phyloP scores from a whole-genome alignment of 2,888 invertebrate species.

The Scelioninae gen. 1 region DNA sequence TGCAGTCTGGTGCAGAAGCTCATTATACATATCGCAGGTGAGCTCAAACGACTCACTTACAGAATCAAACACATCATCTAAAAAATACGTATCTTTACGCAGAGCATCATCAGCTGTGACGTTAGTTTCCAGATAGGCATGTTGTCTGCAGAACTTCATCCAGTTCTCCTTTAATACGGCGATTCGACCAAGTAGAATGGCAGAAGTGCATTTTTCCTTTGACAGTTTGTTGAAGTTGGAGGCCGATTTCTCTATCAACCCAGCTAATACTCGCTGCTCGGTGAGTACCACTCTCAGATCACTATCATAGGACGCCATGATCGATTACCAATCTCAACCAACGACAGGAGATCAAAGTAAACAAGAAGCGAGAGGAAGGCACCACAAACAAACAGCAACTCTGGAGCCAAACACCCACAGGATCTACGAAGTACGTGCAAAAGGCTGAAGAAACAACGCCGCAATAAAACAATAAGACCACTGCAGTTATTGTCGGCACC shows the following conservation, averaged over 20 bases:
- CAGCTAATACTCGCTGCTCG: background rate
- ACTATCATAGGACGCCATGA: too few relatives aligned
- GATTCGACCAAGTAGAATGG: background rate
- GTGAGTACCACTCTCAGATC: too few relatives aligned
- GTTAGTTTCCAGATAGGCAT: background rate
- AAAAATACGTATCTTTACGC: background rate
- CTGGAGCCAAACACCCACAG: too few relatives aligned
- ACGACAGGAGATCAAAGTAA: too few relatives aligned
- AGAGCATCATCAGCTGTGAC: background rate
- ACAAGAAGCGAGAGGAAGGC: too few relatives aligned
- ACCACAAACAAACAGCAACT: too few relatives aligned
- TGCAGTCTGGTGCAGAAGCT: conserved; percentile 1
- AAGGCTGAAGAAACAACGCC: too few relatives aligned
- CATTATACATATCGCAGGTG: conserved; percentile 20
- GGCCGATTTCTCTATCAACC: background rate
- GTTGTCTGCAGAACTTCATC: background rate
- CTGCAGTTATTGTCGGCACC: too few relatives aligned
- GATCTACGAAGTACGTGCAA: too few relatives aligned
- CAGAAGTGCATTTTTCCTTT: conserved; percentile 2
- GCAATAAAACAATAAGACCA: too few relatives aligned
- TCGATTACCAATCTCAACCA: too few relatives aligned
- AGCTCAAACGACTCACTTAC: background rate
- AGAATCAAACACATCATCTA: background rate
- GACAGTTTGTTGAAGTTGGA: background rate
- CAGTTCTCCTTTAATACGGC: background rate